A percentile compares a stretch with the other conserved stretches of the same genome.
These are phyloP conservation scores for Nudaria mundana DNA, from an alignment of 2,888 invertebrate genomes.

Conservation along the genomic window DNA sequence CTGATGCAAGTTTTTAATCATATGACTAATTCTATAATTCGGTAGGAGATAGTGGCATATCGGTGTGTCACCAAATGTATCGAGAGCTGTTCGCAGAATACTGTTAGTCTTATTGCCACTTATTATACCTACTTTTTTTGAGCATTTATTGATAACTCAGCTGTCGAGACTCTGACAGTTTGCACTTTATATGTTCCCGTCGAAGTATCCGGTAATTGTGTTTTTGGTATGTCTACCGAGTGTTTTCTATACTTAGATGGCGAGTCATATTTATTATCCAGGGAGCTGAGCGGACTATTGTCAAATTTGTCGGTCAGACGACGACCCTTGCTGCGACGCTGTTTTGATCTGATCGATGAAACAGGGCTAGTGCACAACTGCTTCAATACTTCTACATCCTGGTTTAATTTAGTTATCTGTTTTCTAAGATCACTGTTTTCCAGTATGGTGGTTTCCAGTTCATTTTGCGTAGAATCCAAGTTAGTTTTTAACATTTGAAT, in stretches of 20 bases:
- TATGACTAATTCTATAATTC: not conserved
- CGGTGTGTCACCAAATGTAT: not conserved
- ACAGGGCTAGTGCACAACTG: not conserved
- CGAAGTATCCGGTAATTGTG: too few species aligned
- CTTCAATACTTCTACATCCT: not conserved
- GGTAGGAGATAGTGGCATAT: constrained; percentile 4
- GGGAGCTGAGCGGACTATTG: too few species aligned
- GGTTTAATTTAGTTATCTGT: not conserved
- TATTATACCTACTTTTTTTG: constrained; percentile 3
- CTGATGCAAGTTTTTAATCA: not conserved
- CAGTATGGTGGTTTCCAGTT: not conserved
- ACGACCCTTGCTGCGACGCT: too few species aligned
- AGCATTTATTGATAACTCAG: too few species aligned
- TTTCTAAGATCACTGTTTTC: not conserved
- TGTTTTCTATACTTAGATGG: too few species aligned
- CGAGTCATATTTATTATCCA: too few species aligned
- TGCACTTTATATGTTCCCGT: too few species aligned
- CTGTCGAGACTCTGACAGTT: too few species aligned
- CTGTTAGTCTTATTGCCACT: constrained; percentile 3
- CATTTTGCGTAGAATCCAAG: not conserved
- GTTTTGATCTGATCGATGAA: too few species aligned
- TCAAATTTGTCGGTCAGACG: too few species aligned
- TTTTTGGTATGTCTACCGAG: too few species aligned
- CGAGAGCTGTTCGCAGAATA: not conserved
- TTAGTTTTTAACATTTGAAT: too few species aligned